phyloP scores from a whole-genome alignment of 2,888 invertebrate genomes.

The Omphaloscelis lunosa region DNA sequence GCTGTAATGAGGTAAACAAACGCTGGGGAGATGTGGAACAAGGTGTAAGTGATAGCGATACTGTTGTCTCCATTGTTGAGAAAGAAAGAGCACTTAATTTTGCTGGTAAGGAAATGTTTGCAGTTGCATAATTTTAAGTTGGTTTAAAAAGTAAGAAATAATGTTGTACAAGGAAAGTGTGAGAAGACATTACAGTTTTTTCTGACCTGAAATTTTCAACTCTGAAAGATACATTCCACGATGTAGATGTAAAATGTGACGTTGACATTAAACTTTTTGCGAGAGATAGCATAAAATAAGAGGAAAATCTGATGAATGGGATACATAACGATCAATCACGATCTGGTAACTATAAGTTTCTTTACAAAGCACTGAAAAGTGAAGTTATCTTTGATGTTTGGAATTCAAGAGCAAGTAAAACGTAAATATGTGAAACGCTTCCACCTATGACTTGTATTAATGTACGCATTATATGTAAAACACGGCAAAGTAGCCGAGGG shows the following conservation, averaged over 20 bases:
- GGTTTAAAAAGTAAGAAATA: conserved; percentile 21
- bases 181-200: not conserved
- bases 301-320: not conserved
- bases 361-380: not conserved
- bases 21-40: conserved; percentile 63
- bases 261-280: no score
- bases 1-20: conserved; percentile 87
- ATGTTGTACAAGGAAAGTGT: conserved; percentile 17
- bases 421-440: conserved; percentile 55
- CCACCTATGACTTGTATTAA: conserved; percentile 66
- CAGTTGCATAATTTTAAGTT: conserved; percentile 29
- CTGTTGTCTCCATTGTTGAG: conserved; percentile 28
- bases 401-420: not conserved
- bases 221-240: not conserved
- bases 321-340: not conserved
- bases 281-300: not conserved
- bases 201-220: not conserved
- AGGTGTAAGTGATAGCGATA: conserved; percentile 65
- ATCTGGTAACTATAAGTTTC: not conserved
- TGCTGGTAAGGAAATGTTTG: conserved; percentile 8
- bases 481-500: conserved; percentile 76
- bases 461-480: conserved; percentile 78
- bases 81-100: conserved; percentile 35
- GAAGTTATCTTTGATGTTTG: not conserved
- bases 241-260: not conserved